Percentiles rank a stretch among this genome's conserved stretches.
These are phyloP conservation scores for Venusia cambrica DNA, from an alignment of 2,888 invertebrate genomes.

Conservation along the genomic window DNA sequence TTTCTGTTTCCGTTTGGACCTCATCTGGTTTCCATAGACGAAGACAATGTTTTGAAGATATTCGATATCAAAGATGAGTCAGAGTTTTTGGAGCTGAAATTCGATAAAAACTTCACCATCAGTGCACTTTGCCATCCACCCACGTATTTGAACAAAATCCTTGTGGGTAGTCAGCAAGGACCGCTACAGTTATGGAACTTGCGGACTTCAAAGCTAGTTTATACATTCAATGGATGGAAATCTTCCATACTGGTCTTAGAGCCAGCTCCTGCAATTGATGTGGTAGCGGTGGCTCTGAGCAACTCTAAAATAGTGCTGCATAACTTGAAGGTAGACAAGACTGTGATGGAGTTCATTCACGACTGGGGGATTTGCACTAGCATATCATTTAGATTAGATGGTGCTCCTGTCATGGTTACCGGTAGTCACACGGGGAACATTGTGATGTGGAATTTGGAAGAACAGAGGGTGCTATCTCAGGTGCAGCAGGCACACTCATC, in stretches of 20 bases:
- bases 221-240: slow-evolving; percentile 89
- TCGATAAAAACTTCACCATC: slow-evolving; percentile 87
- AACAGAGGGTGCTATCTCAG: slow-evolving; percentile 89
- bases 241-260: slow-evolving; percentile 87
- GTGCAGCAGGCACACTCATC: slow-evolving; percentile 88
- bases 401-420: slow-evolving; percentile 91
- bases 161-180: slow-evolving; percentile 93
- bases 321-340: slow-evolving; percentile 92
- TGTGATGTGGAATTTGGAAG: slow-evolving; percentile 96
- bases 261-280: slow-evolving; percentile 95
- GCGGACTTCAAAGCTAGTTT: slow-evolving; percentile 86
- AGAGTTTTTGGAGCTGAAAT: slow-evolving; percentile 84
- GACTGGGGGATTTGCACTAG: slow-evolving; percentile 95
- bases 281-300: slow-evolving; percentile 92
- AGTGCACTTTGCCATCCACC: slow-evolving; percentile 94
- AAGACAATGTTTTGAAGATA: slow-evolving; percentile 86
- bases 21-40: slow-evolving; percentile 93
- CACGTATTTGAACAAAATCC: slow-evolving; percentile 96
- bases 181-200: slow-evolving; percentile 94
- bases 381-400: slow-evolving; percentile 93
- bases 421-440: slow-evolving; percentile 92
- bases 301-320: slow-evolving; percentile 92
- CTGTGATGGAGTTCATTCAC: slow-evolving; percentile 91
- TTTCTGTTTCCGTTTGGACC: slow-evolving; percentile 91
- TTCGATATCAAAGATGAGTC: slow-evolving; percentile 92